Percentiles rank a stretch among this genome's conserved stretches.
Evolutionary conservation across 2,113 vertebrate species (phyloP).

Genomic region (Lichenostomus cassidix): DNA sequence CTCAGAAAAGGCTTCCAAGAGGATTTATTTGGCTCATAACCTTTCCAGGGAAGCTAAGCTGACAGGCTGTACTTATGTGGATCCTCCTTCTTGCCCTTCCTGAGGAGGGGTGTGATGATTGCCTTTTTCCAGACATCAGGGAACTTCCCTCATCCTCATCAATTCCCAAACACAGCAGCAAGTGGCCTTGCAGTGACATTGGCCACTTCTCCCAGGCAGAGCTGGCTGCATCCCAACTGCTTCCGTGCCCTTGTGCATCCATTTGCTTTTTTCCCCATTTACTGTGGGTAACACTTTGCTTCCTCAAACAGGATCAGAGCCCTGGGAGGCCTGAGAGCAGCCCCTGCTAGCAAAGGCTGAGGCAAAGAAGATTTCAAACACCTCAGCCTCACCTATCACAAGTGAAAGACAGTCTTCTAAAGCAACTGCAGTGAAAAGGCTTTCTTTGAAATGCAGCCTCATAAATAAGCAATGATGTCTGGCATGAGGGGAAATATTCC

Average conservation of each 20-base stretch:
- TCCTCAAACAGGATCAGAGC: neutral
- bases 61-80: neutral
- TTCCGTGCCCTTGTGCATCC: neutral
- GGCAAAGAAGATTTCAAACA: neutral
- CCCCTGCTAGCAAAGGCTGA: neutral
- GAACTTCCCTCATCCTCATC: neutral
- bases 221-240: neutral
- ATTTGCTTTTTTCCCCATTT: neutral
- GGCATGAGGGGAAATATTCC: neutral
- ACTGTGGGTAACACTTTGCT: neutral
- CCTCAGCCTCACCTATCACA: neutral
- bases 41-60: neutral
- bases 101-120: neutral
- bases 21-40: neutral
- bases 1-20: neutral
- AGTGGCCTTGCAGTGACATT: neutral
- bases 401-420: neutral
- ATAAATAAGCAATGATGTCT: neutral
- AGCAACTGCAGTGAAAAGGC: neutral
- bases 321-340: neutral
- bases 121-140: neutral
- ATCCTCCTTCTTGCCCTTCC: neutral
- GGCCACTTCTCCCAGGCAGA: neutral
- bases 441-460: neutral
- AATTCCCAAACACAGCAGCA: rapidly evolving